A percentile compares a stretch with the other conserved stretches of the same genome.
Evolutionary conservation across 2,888 invertebrate genomes (phyloP).

Genomic region (Cyclophora punctaria): DNA sequence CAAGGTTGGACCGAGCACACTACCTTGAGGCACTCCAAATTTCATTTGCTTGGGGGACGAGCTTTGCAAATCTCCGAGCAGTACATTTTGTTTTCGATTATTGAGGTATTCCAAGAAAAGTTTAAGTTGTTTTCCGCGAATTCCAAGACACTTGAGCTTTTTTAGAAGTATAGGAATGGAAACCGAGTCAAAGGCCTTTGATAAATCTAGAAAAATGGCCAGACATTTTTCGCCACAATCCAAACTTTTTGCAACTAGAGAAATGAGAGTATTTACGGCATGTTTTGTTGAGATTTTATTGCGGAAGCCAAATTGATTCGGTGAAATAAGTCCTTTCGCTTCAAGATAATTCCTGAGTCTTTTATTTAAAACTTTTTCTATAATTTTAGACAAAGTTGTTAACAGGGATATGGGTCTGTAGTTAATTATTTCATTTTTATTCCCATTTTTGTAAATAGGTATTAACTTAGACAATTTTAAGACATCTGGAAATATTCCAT

Average conservation of each 20-base stretch:
- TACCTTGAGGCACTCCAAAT: conserved; percentile 7
- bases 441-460: neutral
- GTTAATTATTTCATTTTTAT: neutral
- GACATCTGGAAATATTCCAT: neutral
- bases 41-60: neutral
- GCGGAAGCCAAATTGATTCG: conserved; percentile 1
- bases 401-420: neutral
- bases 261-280: neutral
- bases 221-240: too few relatives aligned
- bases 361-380: conserved; percentile 1
- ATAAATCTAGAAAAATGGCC: neutral
- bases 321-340: neutral
- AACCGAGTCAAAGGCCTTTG: neutral
- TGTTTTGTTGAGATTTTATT: neutral
- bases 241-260: too few relatives aligned
- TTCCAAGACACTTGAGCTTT: conserved; percentile 4
- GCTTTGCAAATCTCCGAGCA: neutral
- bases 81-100: neutral
- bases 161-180: neutral
- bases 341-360: neutral
- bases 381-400: neutral
- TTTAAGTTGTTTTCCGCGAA: neutral
- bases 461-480: neutral
- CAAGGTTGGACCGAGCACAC: conserved; percentile 3
- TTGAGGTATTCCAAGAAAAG: conserved; percentile 3